These are phyloP conservation scores for Conus betulinus DNA, from an alignment of 1,140 invertebrate species.

Conservation along the genomic window DNA sequence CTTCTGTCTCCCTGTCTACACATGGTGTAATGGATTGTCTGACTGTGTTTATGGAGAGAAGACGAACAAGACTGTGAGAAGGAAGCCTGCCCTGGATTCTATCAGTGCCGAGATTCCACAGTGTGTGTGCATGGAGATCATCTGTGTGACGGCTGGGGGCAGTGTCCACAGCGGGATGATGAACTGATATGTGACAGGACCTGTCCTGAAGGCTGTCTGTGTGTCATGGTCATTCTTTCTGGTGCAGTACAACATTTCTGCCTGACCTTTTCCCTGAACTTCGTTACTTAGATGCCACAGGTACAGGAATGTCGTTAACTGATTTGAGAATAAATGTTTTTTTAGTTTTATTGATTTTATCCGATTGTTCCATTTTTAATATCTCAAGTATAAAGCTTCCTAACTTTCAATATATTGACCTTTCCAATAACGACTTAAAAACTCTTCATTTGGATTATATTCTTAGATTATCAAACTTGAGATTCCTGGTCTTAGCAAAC, in stretches of 20 bases:
- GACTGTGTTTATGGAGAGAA: constrained; percentile 31
- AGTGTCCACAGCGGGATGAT: constrained; percentile 31
- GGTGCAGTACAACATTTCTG: neutral
- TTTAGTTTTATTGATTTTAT: too few species aligned
- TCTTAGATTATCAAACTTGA: too few species aligned
- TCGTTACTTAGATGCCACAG: neutral
- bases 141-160: constrained; percentile 11
- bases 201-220: neutral
- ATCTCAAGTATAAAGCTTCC: too few species aligned
- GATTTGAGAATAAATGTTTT: too few species aligned
- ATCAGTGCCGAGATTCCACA: neutral
- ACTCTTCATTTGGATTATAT: too few species aligned
- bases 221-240: neutral
- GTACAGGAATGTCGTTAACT: neutral
- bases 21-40: constrained; percentile 34
- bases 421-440: too few species aligned
- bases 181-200: neutral
- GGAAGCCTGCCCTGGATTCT: neutral
- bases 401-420: too few species aligned
- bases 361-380: too few species aligned
- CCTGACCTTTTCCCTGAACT: neutral
- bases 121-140: neutral
- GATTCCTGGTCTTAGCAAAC: too few species aligned
- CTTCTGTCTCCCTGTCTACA: constrained; percentile 25
- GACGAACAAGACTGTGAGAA: neutral